Conservation (phyloP, 2,888 invertebrate genomes). For the Drosophila siamana region DNA sequence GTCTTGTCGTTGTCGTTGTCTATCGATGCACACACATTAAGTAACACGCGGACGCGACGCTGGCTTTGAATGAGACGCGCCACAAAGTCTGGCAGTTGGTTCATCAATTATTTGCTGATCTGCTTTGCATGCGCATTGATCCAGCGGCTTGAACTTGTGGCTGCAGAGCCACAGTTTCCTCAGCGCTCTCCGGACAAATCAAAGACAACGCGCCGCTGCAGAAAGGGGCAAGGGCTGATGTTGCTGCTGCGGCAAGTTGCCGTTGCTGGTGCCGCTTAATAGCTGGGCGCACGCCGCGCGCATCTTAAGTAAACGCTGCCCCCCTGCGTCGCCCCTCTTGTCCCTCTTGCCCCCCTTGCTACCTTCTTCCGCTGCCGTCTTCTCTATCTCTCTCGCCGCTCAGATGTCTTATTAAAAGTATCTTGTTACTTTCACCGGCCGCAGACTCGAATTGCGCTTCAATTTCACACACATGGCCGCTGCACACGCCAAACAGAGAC, state of each 20-base stretch:
- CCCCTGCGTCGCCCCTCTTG: too few relatives aligned
- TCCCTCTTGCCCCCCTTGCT: neutral
- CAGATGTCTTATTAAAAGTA: constrained; percentile 82
- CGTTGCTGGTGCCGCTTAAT: constrained; percentile 43
- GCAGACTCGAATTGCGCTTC: constrained; percentile 78
- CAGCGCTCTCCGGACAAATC: constrained; percentile 12
- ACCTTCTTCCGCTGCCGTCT: too few relatives aligned
- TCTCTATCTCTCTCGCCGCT: constrained; percentile 10
- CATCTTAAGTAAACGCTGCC: constrained; percentile 66
- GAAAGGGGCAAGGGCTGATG: constrained; percentile 3
- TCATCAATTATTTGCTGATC: constrained; percentile 56
- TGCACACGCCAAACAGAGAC: constrained; percentile 4
- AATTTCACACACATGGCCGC: constrained; percentile 68
- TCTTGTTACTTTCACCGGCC: constrained; percentile 78
- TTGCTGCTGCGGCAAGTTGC: constrained; percentile 24
- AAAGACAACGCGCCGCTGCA: constrained; percentile 23
- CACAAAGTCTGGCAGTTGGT: constrained; percentile 66
- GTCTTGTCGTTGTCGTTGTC: constrained; percentile 41
- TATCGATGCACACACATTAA: constrained; percentile 66
- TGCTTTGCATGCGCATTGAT: constrained; percentile 51
- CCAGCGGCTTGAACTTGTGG: neutral
- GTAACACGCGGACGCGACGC: constrained; percentile 66
- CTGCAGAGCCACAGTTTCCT: constrained; percentile 7
- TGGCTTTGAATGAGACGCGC: constrained; percentile 56
- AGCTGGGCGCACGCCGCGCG: constrained; percentile 63